Percentiles rank a stretch among this genome's conserved stretches.
Evolutionary conservation across 2,888 invertebrate genomes (phyloP).

Genomic region (Lepidocyrtinus sp.): DNA sequence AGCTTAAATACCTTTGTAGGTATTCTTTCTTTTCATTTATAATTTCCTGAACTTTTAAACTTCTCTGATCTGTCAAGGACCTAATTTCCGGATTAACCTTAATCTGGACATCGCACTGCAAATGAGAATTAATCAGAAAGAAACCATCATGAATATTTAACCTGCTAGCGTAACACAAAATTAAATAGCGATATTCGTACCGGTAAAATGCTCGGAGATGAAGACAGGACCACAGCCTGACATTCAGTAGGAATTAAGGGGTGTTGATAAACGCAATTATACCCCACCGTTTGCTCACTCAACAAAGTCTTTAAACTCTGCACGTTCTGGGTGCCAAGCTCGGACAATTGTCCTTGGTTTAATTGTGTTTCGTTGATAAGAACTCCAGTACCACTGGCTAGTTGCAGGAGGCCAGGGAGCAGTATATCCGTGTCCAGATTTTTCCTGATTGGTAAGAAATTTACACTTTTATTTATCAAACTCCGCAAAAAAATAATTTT

Average conservation of each 20-base stretch:
- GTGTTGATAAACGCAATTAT: constrained; percentile 47
- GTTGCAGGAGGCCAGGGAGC: constrained; percentile 47
- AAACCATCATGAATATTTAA: not conserved
- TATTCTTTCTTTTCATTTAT: constrained; percentile 5
- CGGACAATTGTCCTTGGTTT: constrained; percentile 22
- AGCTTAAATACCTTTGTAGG: constrained; percentile 22
- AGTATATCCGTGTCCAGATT: too few relatives aligned
- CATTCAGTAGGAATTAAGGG: constrained; percentile 34
- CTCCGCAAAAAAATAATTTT: not conserved
- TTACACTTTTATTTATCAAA: not conserved
- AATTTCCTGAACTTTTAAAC: not conserved
- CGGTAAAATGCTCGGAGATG: constrained; percentile 20
- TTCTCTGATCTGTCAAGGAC: not conserved
- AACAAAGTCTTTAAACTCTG: constrained; percentile 27
- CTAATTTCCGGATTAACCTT: not conserved
- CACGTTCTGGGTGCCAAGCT: constrained; percentile 37
- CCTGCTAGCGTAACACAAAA: not conserved
- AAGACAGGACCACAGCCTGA: constrained; percentile 40
- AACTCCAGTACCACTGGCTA: constrained; percentile 31
- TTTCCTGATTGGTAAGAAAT: constrained; percentile 24
- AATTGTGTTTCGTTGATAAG: constrained; percentile 45
- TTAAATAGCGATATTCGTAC: constrained; percentile 12
- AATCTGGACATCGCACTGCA: constrained; percentile 31
- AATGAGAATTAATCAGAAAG: not conserved
- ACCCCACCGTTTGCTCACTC: constrained; percentile 33